These are phyloP conservation scores for Oryctes rhinoceros DNA, from an alignment of 1,140 invertebrate genomes.

Conservation along the genomic window DNA sequence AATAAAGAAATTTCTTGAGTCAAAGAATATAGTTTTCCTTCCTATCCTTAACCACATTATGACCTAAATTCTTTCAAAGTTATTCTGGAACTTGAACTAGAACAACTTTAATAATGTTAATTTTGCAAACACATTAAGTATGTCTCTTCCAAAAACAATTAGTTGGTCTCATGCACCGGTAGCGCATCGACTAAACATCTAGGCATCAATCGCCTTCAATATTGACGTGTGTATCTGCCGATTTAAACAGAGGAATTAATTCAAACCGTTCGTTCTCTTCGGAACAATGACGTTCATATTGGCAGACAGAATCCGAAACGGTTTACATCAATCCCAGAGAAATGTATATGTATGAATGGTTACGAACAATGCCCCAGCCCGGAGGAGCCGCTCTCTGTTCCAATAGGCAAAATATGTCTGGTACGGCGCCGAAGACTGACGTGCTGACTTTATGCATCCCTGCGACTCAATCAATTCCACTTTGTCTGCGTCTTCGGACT, in stretches of 20 bases:
- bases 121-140: too few species aligned
- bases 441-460: constrained; percentile 14
- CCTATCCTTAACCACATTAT: too few species aligned
- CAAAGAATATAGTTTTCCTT: too few species aligned
- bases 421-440: not conserved
- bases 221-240: not conserved
- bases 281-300: constrained; percentile 7
- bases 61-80: too few species aligned
- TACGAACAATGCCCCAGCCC: not conserved
- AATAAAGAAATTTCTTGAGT: too few species aligned
- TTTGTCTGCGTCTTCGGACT: not conserved
- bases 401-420: constrained; percentile 35
- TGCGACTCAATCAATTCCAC: constrained; percentile 18
- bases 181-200: too few species aligned
- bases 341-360: constrained; percentile 1
- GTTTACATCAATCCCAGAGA: not conserved
- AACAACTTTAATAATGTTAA: too few species aligned
- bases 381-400: not conserved
- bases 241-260: not conserved
- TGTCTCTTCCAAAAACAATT: too few species aligned
- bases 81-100: too few species aligned
- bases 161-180: too few species aligned
- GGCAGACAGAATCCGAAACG: not conserved
- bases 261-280: not conserved
- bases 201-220: not conserved